Conservation (phyloP, 1,140 invertebrate genomes). For the Drosophila gunungcola region DNA sequence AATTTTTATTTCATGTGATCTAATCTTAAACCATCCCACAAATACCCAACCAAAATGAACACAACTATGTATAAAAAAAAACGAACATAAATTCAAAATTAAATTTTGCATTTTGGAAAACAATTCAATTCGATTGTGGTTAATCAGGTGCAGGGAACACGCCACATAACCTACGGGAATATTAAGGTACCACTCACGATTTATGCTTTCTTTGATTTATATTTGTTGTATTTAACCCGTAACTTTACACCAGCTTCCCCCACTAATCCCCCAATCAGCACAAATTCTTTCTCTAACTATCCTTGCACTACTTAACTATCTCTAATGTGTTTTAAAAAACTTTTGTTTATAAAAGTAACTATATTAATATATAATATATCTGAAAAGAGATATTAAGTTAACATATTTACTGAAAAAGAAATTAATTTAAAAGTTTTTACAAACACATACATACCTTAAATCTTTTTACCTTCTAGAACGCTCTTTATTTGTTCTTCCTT, state of each 20-base stretch:
- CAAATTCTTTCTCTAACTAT: conserved; percentile 9
- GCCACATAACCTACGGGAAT: conserved; percentile 84
- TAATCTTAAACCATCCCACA: conserved; percentile 48
- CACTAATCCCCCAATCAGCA: conserved; percentile 25
- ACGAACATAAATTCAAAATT: conserved; percentile 57
- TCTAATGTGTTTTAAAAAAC: conserved; percentile 12
- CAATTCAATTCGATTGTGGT: conserved; percentile 61
- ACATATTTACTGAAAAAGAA: no score
- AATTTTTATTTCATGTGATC: conserved; percentile 79
- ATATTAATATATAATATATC: not conserved
- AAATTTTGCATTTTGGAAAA: conserved; percentile 65
- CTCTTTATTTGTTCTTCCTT: conserved; percentile 41
- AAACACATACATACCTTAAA: conserved; percentile 3
- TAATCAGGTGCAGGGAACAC: conserved; percentile 85
- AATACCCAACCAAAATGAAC: conserved; percentile 44
- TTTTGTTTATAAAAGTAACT: no score
- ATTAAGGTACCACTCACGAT: conserved; percentile 83
- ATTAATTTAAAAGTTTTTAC: not conserved
- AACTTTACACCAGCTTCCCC: conserved; percentile 7
- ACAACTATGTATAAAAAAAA: conserved; percentile 47
- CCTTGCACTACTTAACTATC: conserved; percentile 9
- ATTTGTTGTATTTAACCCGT: conserved; percentile 19
- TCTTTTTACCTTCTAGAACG: conserved; percentile 30
- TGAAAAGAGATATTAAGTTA: not conserved
- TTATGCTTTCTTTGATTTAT: conserved; percentile 80